Evolutionary conservation across 2,113 vertebrate genomes (phyloP).

Genomic region (Dendrocopos noguchii): DNA sequence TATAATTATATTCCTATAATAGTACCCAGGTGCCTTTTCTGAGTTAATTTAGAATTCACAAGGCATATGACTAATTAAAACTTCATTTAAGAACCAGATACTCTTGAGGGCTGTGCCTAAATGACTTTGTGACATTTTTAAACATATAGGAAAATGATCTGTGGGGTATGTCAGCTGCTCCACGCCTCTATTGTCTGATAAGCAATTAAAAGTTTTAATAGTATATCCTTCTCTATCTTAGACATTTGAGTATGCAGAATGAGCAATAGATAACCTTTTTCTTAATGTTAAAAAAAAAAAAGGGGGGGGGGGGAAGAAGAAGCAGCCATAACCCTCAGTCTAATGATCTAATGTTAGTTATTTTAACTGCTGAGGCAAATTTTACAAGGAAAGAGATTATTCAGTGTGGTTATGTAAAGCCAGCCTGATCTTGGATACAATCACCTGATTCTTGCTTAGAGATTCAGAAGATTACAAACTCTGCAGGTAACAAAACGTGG

Average conservation of each 20-base stretch:
- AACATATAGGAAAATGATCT: constrained; percentile 29
- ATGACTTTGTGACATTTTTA: constrained; percentile 50
- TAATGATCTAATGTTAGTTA: neutral
- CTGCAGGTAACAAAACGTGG: constrained; percentile 33
- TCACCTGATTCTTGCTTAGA: neutral
- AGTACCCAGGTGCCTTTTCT: constrained; percentile 27
- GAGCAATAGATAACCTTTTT: neutral
- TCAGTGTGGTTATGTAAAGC: neutral
- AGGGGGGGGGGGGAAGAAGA: neutral
- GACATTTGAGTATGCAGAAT: neutral
- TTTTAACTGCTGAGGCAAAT: neutral
- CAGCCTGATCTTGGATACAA: neutral
- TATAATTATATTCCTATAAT: constrained; percentile 15
- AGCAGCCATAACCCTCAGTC: neutral
- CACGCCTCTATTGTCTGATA: neutral
- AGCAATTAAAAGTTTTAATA: neutral
- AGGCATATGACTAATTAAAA: constrained; percentile 53
- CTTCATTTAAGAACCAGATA: constrained; percentile 44
- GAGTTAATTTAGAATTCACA: constrained; percentile 50
- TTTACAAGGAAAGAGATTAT: neutral
- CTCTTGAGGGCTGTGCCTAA: constrained; percentile 25
- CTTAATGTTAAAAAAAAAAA: neutral
- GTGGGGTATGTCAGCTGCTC: neutral
- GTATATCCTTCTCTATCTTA: neutral
- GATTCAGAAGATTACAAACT: neutral